A percentile compares a stretch with the other conserved stretches of the same genome.
These are phyloP conservation scores for Dendrocopos noguchii DNA, from an alignment of 2,113 vertebrate species.

Conservation along the genomic window DNA sequence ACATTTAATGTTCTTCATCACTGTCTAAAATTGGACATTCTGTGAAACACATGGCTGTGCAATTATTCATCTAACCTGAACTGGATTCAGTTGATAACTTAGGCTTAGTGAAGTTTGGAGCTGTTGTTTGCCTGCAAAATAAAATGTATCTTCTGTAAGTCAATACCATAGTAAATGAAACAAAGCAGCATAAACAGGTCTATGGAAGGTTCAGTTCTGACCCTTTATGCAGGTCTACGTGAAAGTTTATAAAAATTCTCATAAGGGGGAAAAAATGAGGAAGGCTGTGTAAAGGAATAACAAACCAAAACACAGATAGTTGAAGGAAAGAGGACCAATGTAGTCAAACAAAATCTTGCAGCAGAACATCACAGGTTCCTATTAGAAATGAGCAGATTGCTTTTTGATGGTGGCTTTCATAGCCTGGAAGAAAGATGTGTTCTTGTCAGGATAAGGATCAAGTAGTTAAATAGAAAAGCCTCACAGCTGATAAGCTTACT, in stretches of 20 bases:
- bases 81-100: neutral
- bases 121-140: neutral
- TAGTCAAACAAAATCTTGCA: neutral
- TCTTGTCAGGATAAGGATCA: neutral
- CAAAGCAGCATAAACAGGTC: neutral
- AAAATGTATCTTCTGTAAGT: neutral
- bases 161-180: neutral
- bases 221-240: neutral
- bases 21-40: neutral
- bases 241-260: neutral
- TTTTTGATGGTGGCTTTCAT: neutral
- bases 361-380: neutral
- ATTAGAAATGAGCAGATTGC: neutral
- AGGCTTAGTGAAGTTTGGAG: neutral
- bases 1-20: neutral
- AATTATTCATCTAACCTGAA: neutral
- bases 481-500: neutral
- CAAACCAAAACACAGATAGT: neutral
- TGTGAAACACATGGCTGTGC: neutral
- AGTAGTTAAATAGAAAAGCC: neutral
- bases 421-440: neutral
- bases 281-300: neutral
- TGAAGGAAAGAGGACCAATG: neutral
- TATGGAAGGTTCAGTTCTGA: neutral
- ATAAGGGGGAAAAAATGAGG: neutral